Base-by-base conservation (phyloP, 2,888 invertebrate species). In the Micropterix aruncella region DNA sequence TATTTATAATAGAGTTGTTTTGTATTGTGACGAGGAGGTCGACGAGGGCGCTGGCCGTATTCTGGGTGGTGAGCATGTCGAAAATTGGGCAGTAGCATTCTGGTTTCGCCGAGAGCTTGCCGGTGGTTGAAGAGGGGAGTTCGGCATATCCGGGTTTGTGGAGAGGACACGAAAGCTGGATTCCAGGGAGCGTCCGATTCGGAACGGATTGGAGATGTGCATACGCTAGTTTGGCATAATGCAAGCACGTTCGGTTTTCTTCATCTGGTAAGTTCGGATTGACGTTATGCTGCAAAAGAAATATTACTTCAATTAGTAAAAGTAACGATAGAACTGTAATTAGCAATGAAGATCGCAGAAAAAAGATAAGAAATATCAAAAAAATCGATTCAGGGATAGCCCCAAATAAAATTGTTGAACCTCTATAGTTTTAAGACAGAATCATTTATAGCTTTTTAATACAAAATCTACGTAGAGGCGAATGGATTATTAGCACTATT, bases 261-360 rank as follows among this genome's bases (percentile, higher is more conserved):
- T 61, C 60, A 57, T 96, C 96, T 40, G 90, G 79, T 56, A 83
- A 83, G 60, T 86, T 86, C 1, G 93, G 88, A 65, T 93, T 92
- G 49, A 93, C 95, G 61, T 92, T 91, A 66, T 95, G 86, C 96
- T 96, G 73, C 0, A 54, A 53, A 9, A 41, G 39, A 14, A 43
- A n/a, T 41, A 5, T 41, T 14, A 38, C 40, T n/a, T n/a, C n/a
- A 43, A 38, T 43, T 43, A 38, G 40, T 38, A 37, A 14, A 41
- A n/a, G n/a, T n/a, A n/a, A n/a, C n/a, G n/a, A n/a, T n/a, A n/a
- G n/a, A n/a, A n/a, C n/a, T n/a, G n/a, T n/a, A n/a, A n/a, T n/a
- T n/a, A n/a, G n/a, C n/a, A n/a, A n/a, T n/a, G n/a, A n/a, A n/a
- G n/a, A n/a, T n/a, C n/a, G n/a, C n/a, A n/a, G n/a, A n/a, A n/a